phyloP scores from a whole-genome alignment of 2,888 invertebrate species.

The Brachypalpus laphriformis region DNA sequence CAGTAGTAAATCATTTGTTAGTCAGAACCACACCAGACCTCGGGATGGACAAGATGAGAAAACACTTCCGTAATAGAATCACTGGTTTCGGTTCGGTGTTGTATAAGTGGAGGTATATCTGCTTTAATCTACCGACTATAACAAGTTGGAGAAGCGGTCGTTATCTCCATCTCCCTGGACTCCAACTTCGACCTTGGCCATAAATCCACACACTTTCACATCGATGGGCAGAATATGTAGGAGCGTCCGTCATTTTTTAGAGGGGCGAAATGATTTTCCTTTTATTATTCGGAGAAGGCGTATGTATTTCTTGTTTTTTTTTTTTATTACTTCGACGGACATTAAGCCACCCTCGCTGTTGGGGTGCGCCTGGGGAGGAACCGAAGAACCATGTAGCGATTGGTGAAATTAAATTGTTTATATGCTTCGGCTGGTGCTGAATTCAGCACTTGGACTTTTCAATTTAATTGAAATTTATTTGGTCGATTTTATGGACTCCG shows the following conservation, averaged over 20 bases:
- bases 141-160: conserved; percentile 20
- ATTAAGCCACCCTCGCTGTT: conserved; percentile 7
- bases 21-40: background rate
- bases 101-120: background rate
- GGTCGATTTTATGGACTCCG: conserved; percentile 44
- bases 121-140: conserved; percentile 16
- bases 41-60: background rate
- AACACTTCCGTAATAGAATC: conserved; percentile 38
- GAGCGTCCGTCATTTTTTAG: background rate
- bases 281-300: background rate
- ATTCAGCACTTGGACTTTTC: conserved; percentile 39
- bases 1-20: conserved; percentile 40
- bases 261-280: background rate
- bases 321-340: conserved; percentile 30
- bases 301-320: background rate
- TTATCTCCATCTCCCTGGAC: conserved; percentile 33
- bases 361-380: background rate
- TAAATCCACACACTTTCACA: conserved; percentile 27
- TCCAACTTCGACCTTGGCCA: conserved; percentile 25
- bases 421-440: conserved; percentile 28
- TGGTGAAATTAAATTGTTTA: conserved; percentile 55
- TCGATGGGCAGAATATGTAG: background rate
- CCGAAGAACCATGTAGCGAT: conserved; percentile 28
- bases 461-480: conserved; percentile 67
- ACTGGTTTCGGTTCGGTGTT: background rate